Percentiles rank a stretch among this genome's conserved stretches.
phyloP scores from a whole-genome alignment of 2,113 vertebrate genomes.

The Grus americana region DNA sequence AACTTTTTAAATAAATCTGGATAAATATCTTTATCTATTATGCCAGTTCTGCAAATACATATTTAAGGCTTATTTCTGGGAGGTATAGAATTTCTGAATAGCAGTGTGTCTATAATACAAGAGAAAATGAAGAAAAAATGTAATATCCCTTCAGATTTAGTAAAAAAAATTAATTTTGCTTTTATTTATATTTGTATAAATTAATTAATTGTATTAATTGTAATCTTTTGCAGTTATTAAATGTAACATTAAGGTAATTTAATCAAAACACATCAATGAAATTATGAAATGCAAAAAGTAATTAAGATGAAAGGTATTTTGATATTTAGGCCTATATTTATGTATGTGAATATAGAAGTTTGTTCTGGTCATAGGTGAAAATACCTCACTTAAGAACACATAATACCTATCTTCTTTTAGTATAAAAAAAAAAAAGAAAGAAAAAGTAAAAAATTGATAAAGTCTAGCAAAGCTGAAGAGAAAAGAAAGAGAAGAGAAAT shows the following conservation, averaged over 20 bases:
- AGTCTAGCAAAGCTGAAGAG: background rate
- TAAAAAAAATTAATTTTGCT: background rate
- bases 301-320: background rate
- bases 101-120: background rate
- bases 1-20: background rate
- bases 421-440: background rate
- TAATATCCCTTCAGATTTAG: background rate
- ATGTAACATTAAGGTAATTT: background rate
- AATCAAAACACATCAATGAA: background rate
- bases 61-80: background rate
- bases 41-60: background rate
- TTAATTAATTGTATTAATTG: too few species aligned
- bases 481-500: background rate
- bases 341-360: background rate
- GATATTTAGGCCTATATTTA: background rate
- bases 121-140: background rate
- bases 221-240: background rate
- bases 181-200: background rate
- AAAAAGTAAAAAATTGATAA: background rate
- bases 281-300: background rate
- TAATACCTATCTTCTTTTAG: background rate
- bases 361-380: background rate
- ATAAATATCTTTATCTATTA: background rate
- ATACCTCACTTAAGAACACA: background rate
- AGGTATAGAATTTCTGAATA: background rate